A percentile compares a stretch with the other conserved stretches of the same genome.
phyloP scores from a whole-genome alignment of 2,797 vertebrate genomes.

The Xenentodon cancila region DNA sequence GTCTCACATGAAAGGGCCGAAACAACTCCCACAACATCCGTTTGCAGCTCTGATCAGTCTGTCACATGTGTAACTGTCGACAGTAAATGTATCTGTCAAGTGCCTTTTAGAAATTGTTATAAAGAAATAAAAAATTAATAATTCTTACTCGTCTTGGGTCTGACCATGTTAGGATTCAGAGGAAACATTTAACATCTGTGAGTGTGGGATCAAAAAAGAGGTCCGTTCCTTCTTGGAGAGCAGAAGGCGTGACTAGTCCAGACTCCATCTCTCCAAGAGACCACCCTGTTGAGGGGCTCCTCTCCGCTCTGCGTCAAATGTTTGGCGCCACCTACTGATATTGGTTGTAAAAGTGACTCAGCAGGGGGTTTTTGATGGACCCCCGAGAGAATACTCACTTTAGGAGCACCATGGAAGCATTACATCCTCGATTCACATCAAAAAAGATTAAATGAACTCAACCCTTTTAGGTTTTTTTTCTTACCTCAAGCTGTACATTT shows the following conservation, averaged over 20 bases:
- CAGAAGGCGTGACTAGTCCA: conserved; percentile 31
- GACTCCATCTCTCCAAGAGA: conserved; percentile 39
- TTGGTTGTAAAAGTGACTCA: conserved; percentile 37
- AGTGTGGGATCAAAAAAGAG: conserved; percentile 45
- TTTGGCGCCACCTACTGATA: conserved; percentile 65
- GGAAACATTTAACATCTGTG: conserved; percentile 26
- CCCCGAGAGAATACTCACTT: conserved; percentile 16
- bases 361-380: conserved; percentile 31
- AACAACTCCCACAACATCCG: background rate
- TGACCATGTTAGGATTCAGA: conserved; percentile 16
- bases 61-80: background rate
- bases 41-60: background rate
- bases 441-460: too few species aligned
- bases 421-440: too few species aligned
- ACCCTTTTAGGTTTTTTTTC: too few species aligned
- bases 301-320: conserved; percentile 53
- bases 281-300: conserved; percentile 56
- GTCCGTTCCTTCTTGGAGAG: conserved; percentile 17
- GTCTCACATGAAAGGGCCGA: background rate
- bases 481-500: too few species aligned
- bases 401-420: conserved; percentile 4
- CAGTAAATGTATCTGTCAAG: conserved; percentile 4
- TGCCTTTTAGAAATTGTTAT: conserved; percentile 6
- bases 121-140: background rate
- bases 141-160: background rate